These are phyloP conservation scores for Acrocephalus kingi DNA, from an alignment of 2,113 vertebrate genomes.

Conservation along the genomic window DNA sequence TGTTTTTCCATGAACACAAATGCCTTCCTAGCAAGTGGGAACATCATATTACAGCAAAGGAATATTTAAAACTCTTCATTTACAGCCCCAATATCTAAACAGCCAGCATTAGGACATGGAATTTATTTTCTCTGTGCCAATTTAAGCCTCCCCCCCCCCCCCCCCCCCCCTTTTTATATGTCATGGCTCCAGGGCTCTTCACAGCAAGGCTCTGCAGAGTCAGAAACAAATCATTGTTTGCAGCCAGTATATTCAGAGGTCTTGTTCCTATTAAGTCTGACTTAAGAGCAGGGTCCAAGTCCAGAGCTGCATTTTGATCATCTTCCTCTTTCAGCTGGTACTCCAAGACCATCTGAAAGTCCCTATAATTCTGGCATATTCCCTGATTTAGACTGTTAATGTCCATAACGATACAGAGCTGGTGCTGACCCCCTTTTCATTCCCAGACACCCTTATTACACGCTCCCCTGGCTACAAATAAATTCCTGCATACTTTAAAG, in stretches of 20 bases:
- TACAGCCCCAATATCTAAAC: conserved; percentile 11
- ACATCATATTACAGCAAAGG: neutral
- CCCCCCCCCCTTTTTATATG: neutral
- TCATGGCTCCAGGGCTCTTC: conserved; percentile 27
- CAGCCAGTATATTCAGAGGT: neutral
- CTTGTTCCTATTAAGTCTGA: neutral
- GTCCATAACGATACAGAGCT: neutral
- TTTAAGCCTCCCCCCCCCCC: neutral
- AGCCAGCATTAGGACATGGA: neutral
- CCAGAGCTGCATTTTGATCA: neutral
- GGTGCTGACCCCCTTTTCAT: neutral
- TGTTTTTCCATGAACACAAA: neutral
- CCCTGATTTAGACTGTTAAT: neutral
- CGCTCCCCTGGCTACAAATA: neutral
- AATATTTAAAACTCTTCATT: conserved; percentile 2
- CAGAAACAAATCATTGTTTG: neutral
- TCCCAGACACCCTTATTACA: neutral
- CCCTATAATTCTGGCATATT: neutral
- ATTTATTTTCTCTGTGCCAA: conserved; percentile 39
- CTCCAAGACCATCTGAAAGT: neutral
- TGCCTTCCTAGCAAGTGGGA: neutral
- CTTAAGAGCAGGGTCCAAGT: neutral
- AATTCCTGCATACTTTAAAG: conserved; percentile 21
- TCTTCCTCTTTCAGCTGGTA: neutral
- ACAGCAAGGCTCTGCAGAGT: neutral